A percentile compares a stretch with the other conserved stretches of the same genome.
Conservation (phyloP, 2,797 vertebrate genomes). For the Melanotaenia parkinsoni region DNA sequence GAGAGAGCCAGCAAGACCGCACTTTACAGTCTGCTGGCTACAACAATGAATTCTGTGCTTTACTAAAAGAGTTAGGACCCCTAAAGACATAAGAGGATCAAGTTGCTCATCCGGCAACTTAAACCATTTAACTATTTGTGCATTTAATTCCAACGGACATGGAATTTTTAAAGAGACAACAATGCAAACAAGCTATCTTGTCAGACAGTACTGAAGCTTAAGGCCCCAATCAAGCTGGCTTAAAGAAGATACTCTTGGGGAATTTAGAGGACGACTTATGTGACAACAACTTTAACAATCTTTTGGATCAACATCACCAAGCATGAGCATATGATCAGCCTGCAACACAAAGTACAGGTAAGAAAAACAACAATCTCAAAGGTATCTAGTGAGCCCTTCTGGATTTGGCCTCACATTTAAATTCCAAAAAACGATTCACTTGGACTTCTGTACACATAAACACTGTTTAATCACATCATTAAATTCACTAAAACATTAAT, state of each 20-base stretch:
- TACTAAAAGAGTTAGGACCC: conserved; percentile 71
- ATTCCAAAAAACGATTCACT: background rate
- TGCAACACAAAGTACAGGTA: background rate
- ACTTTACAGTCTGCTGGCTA: conserved; percentile 64
- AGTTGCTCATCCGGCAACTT: conserved; percentile 78
- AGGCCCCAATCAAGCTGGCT: conserved; percentile 54
- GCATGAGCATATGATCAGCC: background rate
- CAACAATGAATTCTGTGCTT: conserved; percentile 73
- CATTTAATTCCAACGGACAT: conserved; percentile 75
- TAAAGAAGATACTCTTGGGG: conserved; percentile 38
- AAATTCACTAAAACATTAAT: no score
- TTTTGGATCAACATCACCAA: background rate
- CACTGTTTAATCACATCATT: background rate
- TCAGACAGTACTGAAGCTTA: conserved; percentile 56
- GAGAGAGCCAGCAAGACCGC: conserved; percentile 48
- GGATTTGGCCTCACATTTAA: background rate
- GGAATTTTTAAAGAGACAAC: conserved; percentile 66
- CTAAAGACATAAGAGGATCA: conserved; percentile 78
- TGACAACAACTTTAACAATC: conserved; percentile 32
- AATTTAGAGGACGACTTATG: conserved; percentile 41
- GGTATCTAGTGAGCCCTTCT: background rate
- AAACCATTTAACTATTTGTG: conserved; percentile 83
- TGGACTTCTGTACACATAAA: background rate
- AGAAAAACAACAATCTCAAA: background rate
- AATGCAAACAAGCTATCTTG: conserved; percentile 50